Evolutionary conservation across 2,113 vertebrate genomes (phyloP).

Genomic region (Tragelaphus scriptus): DNA sequence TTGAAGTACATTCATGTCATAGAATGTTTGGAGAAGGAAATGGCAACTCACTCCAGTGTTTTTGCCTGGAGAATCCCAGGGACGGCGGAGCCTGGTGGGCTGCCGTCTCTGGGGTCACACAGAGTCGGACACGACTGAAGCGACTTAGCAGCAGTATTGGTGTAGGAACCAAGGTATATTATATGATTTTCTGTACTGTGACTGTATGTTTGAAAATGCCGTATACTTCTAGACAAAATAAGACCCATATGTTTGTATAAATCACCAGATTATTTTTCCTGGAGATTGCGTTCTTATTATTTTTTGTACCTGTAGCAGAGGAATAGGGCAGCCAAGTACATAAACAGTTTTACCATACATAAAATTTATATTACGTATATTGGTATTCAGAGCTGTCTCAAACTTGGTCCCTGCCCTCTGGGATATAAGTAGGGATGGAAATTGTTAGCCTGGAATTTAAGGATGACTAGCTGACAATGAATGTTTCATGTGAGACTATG

Average conservation of each 20-base stretch:
- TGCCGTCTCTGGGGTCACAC: no score
- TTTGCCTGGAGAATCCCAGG: no score
- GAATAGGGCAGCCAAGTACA: not conserved
- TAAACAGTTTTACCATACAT: conserved; percentile 17
- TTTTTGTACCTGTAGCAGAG: conserved; percentile 5
- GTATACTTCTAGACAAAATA: conserved; percentile 8
- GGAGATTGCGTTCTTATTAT: not conserved
- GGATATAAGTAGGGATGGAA: conserved; percentile 18
- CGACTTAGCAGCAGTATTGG: no score
- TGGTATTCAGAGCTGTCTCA: conserved; percentile 43
- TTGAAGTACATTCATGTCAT: no score
- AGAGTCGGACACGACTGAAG: no score
- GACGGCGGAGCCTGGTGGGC: no score
- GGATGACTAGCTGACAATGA: conserved; percentile 5
- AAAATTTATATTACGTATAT: conserved; percentile 26
- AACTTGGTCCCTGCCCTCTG: not conserved
- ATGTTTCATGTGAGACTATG: conserved; percentile 25
- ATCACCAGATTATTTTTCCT: not conserved
- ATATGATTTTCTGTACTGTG: not conserved
- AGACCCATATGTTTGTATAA: conserved; percentile 18
- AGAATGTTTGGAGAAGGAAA: no score
- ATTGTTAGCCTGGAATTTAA: conserved; percentile 51
- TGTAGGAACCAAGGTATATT: not conserved
- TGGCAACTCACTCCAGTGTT: no score
- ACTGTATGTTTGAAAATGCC: conserved; percentile 5